Evolutionary conservation across 1,140 invertebrate genomes (phyloP).

Genomic region (Bombus haemorrhoidalis): DNA sequence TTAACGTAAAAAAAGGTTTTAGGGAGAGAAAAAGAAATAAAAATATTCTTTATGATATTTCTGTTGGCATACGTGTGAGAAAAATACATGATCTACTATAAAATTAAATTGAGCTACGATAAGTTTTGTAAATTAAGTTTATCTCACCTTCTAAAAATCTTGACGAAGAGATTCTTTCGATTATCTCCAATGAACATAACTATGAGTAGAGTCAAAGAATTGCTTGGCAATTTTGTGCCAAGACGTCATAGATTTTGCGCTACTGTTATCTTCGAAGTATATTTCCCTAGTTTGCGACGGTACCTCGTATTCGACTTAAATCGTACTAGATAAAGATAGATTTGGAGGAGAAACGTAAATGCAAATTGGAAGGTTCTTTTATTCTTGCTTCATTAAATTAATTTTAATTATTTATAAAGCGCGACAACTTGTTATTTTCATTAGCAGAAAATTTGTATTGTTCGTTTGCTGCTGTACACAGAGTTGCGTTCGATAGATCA

Average conservation of each 20-base stretch:
- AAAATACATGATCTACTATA: neutral
- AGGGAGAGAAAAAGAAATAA: too few relatives aligned
- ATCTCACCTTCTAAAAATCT: neutral
- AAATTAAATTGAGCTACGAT: neutral
- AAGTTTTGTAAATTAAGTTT: too few relatives aligned
- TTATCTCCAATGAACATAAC: neutral
- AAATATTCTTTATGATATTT: too few relatives aligned
- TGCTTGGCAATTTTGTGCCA: neutral
- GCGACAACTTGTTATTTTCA: neutral
- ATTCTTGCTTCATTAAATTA: neutral
- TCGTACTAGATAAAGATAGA: neutral
- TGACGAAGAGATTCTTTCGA: neutral
- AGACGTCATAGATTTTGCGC: neutral
- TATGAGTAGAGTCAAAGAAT: neutral
- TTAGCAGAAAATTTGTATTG: neutral
- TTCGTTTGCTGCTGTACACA: neutral
- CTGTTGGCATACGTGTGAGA: neutral
- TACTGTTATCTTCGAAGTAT: neutral
- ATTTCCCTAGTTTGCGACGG: neutral
- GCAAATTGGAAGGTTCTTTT: neutral
- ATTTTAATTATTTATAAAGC: neutral
- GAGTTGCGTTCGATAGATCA: neutral
- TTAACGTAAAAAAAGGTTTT: too few relatives aligned
- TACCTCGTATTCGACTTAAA: neutral
- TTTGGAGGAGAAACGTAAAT: neutral